Conservation (phyloP, 2,797 vertebrate species). For the Natrix natrix region DNA sequence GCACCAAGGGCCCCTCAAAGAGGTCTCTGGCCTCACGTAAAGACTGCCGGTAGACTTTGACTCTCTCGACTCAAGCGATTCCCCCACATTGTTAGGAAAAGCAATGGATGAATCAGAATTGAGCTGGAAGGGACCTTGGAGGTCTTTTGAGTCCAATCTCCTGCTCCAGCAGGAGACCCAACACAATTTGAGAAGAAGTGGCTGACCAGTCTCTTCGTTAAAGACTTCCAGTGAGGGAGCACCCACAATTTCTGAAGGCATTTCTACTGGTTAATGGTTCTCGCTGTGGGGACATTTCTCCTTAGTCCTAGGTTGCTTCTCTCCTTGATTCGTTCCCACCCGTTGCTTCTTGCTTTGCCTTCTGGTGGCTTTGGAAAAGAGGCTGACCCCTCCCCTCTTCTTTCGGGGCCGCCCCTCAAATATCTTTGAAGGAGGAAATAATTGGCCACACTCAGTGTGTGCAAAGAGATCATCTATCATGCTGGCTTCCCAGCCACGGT, state of each 20-base stretch:
- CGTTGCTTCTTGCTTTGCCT: not conserved
- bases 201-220: not conserved
- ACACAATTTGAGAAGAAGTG: not conserved
- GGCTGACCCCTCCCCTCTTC: not conserved
- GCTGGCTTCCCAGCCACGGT: not conserved
- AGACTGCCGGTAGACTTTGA: not conserved
- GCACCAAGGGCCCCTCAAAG: too few species aligned
- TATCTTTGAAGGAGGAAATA: not conserved
- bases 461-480: not conserved
- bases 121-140: not conserved
- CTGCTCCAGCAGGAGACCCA: not conserved
- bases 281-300: not conserved
- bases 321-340: not conserved
- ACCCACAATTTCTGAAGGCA: not conserved
- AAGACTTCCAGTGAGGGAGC: not conserved
- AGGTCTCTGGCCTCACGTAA: not conserved
- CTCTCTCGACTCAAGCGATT: not conserved
- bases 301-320: not conserved
- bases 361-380: not conserved
- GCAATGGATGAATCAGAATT: not conserved
- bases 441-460: not conserved
- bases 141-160: not conserved
- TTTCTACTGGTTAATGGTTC: not conserved
- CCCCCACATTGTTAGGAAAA: not conserved
- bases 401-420: not conserved